These are phyloP conservation scores for Ciona savignyi DNA, from an alignment of 23 tunicate genomes.

Conservation along the genomic window DNA sequence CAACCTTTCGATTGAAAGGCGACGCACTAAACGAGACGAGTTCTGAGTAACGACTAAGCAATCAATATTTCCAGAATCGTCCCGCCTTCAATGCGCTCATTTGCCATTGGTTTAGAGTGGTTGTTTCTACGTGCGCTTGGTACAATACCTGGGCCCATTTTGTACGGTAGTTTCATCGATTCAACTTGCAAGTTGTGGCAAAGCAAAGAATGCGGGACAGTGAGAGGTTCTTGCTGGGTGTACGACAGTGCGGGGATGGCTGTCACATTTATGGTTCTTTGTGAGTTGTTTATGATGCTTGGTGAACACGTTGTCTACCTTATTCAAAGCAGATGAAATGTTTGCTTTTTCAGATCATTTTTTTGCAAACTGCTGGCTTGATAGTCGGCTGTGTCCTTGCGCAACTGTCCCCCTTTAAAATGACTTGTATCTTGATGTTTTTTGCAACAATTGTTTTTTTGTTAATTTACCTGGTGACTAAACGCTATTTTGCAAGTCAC, in stretches of 20 bases:
- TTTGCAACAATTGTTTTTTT: too few relatives aligned
- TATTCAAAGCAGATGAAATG: too few relatives aligned
- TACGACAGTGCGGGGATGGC: constrained; percentile 70
- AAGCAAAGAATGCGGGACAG: constrained; percentile 38
- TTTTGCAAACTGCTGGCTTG: too few relatives aligned
- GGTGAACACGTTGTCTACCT: background rate
- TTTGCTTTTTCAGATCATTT: too few relatives aligned
- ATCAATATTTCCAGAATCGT: constrained; percentile 41
- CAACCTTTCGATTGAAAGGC: too few relatives aligned
- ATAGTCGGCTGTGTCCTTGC: too few relatives aligned
- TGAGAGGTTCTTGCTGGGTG: constrained; percentile 76
- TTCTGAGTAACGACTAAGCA: too few relatives aligned
- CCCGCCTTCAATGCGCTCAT: constrained; percentile 68
- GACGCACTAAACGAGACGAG: too few relatives aligned
- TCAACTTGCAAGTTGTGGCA: constrained; percentile 85
- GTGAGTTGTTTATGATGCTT: constrained; percentile 26
- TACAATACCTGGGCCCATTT: constrained; percentile 84
- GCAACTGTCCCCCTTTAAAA: too few relatives aligned
- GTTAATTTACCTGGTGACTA: too few relatives aligned
- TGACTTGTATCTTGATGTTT: too few relatives aligned
- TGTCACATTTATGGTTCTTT: constrained; percentile 43
- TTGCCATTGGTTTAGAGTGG: constrained; percentile 91
- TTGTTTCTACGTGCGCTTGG: constrained; percentile 78
- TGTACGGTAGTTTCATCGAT: constrained; percentile 77
- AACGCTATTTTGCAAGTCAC: too few relatives aligned